A percentile compares a stretch with the other conserved stretches of the same genome.
Evolutionary conservation across 2,888 invertebrate genomes (phyloP).

Genomic region (Torymus texanus): DNA sequence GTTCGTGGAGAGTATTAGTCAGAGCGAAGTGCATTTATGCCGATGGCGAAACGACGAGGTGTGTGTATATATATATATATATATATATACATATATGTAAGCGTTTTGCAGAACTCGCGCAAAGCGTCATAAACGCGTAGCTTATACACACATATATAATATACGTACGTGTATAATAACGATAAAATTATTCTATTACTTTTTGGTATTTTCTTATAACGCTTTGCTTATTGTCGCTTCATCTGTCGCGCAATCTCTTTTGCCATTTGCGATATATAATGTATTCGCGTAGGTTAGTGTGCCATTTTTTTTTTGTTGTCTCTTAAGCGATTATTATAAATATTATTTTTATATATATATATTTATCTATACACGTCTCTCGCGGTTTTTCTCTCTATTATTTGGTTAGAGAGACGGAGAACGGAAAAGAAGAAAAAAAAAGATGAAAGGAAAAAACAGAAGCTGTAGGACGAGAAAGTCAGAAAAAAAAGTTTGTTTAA

Average conservation of each 20-base stretch:
- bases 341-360: no score
- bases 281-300: slow-evolving; percentile 9
- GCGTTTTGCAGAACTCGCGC: no score
- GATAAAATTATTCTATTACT: slow-evolving; percentile 23
- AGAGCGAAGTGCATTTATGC: no score
- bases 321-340: slow-evolving; percentile 10
- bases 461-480: slow-evolving; percentile 21
- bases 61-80: no score
- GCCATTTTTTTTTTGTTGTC: slow-evolving; percentile 14
- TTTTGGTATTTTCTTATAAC: slow-evolving; percentile 37
- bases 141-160: no score
- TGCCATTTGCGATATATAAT: slow-evolving; percentile 1
- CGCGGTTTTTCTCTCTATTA: slow-evolving; percentile 40
- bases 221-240: neutral
- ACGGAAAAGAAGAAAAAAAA: no score
- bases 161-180: no score
- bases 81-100: no score
- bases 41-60: no score
- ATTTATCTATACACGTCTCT: slow-evolving; percentile 25
- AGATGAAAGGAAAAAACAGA: neutral
- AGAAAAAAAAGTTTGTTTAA: slow-evolving; percentile 20
- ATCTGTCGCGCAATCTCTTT: neutral
- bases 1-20: no score
- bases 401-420: slow-evolving; percentile 46
- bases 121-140: no score